Percentiles rank a stretch among this genome's conserved stretches.
phyloP scores from a whole-genome alignment of 2,797 vertebrate species.

The Hylomyscus alleni region DNA sequence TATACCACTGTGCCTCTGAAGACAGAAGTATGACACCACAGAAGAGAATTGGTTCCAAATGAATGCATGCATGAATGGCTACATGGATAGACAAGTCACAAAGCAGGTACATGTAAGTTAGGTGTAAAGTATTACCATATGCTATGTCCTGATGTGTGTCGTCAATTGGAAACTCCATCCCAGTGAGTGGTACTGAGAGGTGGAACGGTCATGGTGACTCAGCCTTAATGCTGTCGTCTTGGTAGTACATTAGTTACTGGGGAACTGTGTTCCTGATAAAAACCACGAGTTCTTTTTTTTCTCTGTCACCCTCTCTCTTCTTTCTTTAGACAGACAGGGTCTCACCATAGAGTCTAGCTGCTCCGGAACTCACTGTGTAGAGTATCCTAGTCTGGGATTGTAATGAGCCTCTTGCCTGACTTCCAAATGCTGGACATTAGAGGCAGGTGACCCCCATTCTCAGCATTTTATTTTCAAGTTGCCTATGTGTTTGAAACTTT shows the following conservation, averaged over 20 bases:
- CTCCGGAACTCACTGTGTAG: background rate
- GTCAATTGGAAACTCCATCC: background rate
- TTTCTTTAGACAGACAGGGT: too few species aligned
- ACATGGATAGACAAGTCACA: background rate
- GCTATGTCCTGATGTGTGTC: background rate
- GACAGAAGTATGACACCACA: background rate
- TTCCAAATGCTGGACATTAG: too few species aligned
- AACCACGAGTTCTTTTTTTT: background rate
- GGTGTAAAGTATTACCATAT: background rate
- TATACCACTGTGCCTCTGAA: background rate
- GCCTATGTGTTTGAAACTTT: slow-evolving; percentile 44
- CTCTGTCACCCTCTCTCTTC: background rate
- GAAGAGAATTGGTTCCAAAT: background rate
- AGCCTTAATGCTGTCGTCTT: background rate
- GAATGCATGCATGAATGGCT: background rate
- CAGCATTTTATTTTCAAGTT: background rate
- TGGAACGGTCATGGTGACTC: background rate
- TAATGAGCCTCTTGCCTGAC: background rate
- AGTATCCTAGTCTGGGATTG: background rate
- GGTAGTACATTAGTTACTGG: background rate
- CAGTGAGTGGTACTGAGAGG: background rate
- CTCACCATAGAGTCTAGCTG: background rate
- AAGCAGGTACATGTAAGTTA: slow-evolving; percentile 35
- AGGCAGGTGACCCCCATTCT: too few species aligned
- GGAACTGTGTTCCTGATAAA: background rate